Conservation (phyloP, 2,113 vertebrate genomes). For the Ammospiza nelsoni region DNA sequence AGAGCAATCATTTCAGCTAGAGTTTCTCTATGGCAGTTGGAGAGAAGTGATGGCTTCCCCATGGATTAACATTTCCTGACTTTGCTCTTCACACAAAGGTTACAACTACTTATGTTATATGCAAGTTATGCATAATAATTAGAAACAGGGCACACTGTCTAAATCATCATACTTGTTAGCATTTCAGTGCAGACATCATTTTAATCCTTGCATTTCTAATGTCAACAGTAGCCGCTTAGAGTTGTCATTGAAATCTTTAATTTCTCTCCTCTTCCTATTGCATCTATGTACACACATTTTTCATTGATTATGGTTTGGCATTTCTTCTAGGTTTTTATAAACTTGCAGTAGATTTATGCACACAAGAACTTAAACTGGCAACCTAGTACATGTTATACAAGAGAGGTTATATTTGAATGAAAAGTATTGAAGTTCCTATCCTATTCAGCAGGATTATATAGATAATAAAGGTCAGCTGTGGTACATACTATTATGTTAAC, state of each 20-base stretch:
- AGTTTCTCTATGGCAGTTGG: constrained; percentile 32
- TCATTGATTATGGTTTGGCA: constrained; percentile 6
- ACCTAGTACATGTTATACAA: background rate
- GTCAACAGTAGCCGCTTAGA: constrained; percentile 62
- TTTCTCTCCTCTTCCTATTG: background rate
- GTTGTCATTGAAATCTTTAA: constrained; percentile 39
- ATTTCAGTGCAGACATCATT: constrained; percentile 60
- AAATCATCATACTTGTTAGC: constrained; percentile 54
- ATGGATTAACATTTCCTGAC: constrained; percentile 75
- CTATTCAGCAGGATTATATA: background rate
- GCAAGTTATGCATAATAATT: constrained; percentile 69
- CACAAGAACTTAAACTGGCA: background rate
- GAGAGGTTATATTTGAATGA: constrained; percentile 17
- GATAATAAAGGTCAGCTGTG: constrained; percentile 24
- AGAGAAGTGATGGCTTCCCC: constrained; percentile 59
- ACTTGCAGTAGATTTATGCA: background rate
- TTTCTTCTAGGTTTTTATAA: constrained; percentile 25
- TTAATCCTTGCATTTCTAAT: constrained; percentile 70
- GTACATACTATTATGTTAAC: background rate
- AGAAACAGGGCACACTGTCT: constrained; percentile 51
- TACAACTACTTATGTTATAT: constrained; percentile 69
- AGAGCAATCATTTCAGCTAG: constrained; percentile 53
- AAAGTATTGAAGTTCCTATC: background rate
- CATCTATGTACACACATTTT: background rate
- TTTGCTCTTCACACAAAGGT: constrained; percentile 76